Percentiles rank a stretch among this genome's conserved stretches.
Conservation (phyloP, 2,888 invertebrate genomes). For the Conops quadrifasciatus region DNA sequence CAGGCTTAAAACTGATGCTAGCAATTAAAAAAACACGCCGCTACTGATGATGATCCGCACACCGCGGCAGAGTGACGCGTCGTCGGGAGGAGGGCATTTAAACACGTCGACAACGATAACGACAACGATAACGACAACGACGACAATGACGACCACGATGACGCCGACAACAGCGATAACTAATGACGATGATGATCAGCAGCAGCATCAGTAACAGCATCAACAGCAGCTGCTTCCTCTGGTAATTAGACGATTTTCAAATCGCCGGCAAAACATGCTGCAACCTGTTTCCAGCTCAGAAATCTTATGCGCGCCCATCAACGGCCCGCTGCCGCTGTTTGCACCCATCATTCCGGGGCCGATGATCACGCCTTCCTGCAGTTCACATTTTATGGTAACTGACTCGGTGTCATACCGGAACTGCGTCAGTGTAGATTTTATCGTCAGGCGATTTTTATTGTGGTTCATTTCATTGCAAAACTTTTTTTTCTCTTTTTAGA, state of each 20-base stretch:
- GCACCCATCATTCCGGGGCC: too few relatives aligned
- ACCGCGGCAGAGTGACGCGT: too few relatives aligned
- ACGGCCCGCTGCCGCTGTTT: conserved; percentile 37
- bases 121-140: too few relatives aligned
- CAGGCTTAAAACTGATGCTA: conserved; percentile 59
- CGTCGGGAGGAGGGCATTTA: too few relatives aligned
- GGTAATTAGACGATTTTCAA: conserved; percentile 60
- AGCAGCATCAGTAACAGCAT: background rate
- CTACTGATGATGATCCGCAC: too few relatives aligned
- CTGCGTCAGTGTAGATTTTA: too few relatives aligned
- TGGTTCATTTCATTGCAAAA: too few relatives aligned
- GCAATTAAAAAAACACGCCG: conserved; percentile 57
- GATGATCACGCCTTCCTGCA: too few relatives aligned
- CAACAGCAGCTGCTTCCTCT: conserved; percentile 9
- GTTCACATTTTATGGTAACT: too few relatives aligned
- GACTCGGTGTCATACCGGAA: too few relatives aligned
- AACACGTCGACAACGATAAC: too few relatives aligned
- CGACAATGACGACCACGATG: background rate
- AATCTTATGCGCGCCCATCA: conserved; percentile 38
- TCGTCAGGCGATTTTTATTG: background rate
- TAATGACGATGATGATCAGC: background rate
- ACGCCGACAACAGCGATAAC: background rate
- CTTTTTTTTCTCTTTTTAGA: too few relatives aligned
- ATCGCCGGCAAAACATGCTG: conserved; percentile 57
- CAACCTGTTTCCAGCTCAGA: conserved; percentile 41